These are phyloP conservation scores for Sepiola atlantica DNA, from an alignment of 2,888 invertebrate species.

Conservation along the genomic window DNA sequence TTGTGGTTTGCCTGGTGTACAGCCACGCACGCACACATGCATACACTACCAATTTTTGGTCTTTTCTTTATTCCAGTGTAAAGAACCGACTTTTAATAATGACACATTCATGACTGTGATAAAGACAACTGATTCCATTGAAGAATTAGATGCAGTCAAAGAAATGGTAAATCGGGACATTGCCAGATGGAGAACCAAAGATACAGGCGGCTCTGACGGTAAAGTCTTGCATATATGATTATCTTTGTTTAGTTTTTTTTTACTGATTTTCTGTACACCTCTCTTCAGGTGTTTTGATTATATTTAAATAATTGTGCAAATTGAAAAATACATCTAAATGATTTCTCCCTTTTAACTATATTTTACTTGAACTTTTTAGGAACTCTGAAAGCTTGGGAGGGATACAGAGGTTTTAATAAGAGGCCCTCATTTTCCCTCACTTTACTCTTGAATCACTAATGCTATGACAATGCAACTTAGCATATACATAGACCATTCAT, in stretches of 20 bases:
- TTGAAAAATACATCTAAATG: no score
- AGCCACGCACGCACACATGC: neutral
- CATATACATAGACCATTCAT: no score
- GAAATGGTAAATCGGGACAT: conserved; percentile 88
- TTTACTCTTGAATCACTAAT: no score
- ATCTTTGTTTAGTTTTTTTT: neutral
- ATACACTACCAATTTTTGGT: neutral
- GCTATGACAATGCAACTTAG: no score
- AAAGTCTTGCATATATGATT: conserved; percentile 39
- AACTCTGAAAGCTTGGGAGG: no score
- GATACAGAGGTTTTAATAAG: no score
- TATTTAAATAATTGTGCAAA: no score
- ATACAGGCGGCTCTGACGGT: conserved; percentile 88
- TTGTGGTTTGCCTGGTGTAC: neutral
- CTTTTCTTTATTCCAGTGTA: conserved; percentile 80
- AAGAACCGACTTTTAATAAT: conserved; percentile 84
- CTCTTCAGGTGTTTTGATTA: no score
- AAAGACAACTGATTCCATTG: conserved; percentile 85
- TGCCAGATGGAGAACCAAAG: conserved; percentile 83
- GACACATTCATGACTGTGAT: conserved; percentile 90
- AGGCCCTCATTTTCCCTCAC: no score
- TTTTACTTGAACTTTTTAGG: no score
- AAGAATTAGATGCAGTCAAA: conserved; percentile 86
- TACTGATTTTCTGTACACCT: no score
- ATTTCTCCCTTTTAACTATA: no score